Evolutionary conservation across 2,888 invertebrate species (phyloP), one percentile per base, ranked within the genome.

Genomic region (Drosophila eohydei): DNA sequence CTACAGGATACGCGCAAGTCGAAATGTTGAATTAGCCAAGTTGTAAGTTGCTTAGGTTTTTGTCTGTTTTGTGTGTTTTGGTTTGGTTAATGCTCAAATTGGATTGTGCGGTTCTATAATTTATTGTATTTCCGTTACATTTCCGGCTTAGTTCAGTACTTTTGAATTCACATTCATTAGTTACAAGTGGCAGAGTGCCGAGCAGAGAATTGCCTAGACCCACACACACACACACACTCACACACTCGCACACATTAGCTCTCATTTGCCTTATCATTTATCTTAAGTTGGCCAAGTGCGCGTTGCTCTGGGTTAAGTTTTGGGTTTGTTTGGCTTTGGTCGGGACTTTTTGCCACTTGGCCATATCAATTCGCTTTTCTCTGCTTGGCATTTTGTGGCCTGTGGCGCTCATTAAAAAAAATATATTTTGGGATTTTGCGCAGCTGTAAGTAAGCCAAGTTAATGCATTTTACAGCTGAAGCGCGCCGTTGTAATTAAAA

Each of bases 181-280:
- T 77, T 77, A 61, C 65, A 61, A 78, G 63, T 70, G 50, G 21
- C 21, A 1, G 21, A 43, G 43, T 55, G 61, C 71, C 9, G 44
- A 44, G 46, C 46, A 16, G 4, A 32, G 41, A 59, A 60, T 64
- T 43, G 1, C 7, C 14, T 7, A 14, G 44, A 44, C 44, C 5
- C 48, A 48, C 46, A 28, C 46, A 28, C 46, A 50, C 50, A 48
- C 41, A 40, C n/a, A 6, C 41, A 16, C 60, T 26, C 14, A 8
- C 16, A 16, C 32, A 16, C 51, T 7, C 34, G 2, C 21, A 16
- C 21, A 21, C 21, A 34, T 51, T 51, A 34, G 41, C 56, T 51
- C 65, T 65, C 59, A 78, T 82, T 80, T 68, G 78, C 67, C 81
- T 83, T 87, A 87, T 87, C 89, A 89, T 88, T 88, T 89, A 87